Percentiles rank a stretch among this genome's conserved stretches.
phyloP scores from a whole-genome alignment of 2,888 invertebrate genomes.

The Poecilobothrus nobilitatus region DNA sequence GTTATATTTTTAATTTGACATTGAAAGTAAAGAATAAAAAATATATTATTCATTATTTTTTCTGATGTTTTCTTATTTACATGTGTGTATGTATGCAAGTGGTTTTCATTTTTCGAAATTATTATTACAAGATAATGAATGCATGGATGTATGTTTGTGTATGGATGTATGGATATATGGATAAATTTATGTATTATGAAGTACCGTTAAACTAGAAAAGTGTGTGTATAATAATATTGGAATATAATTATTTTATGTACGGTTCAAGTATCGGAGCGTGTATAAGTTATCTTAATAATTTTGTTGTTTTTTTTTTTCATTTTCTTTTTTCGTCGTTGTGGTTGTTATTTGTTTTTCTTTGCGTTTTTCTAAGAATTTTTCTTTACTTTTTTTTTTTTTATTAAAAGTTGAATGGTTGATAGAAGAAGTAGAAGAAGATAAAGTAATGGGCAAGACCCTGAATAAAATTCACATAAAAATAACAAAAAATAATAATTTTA shows the following conservation, averaged over 20 bases:
- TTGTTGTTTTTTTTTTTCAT: not conserved
- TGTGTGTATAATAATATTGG: not conserved
- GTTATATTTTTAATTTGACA: not conserved
- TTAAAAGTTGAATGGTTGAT: too few species aligned
- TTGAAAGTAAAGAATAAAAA: not conserved
- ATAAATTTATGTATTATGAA: not conserved
- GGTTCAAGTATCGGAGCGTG: conserved; percentile 2
- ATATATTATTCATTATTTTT: too few species aligned
- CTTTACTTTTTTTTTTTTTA: too few species aligned
- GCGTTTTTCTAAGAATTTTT: too few species aligned
- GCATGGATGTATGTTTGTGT: not conserved
- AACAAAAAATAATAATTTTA: too few species aligned
- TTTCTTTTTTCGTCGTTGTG: not conserved
- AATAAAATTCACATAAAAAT: not conserved
- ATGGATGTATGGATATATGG: not conserved
- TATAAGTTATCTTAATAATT: not conserved
- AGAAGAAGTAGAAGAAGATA: too few species aligned
- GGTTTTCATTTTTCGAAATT: too few species aligned
- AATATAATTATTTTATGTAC: not conserved
- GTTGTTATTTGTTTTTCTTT: not conserved
- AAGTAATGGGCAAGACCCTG: not conserved
- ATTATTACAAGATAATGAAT: not conserved
- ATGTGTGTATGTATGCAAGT: not conserved
- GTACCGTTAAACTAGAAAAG: conserved; percentile 2
- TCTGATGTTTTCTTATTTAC: too few species aligned